These are phyloP conservation scores for Microcebus tavaratra DNA, from an alignment of 2,113 vertebrate genomes.

Conservation along the genomic window DNA sequence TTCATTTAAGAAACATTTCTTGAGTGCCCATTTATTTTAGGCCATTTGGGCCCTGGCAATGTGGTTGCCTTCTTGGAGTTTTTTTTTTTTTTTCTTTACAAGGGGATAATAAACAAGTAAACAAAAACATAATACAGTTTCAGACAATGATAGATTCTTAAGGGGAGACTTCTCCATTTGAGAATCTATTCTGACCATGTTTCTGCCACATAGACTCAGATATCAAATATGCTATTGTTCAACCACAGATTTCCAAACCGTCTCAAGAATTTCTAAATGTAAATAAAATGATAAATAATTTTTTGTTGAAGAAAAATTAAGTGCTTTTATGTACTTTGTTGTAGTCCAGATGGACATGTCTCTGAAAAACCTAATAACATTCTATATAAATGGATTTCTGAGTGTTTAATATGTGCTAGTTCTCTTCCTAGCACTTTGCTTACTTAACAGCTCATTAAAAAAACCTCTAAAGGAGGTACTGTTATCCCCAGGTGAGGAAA, in stretches of 20 bases:
- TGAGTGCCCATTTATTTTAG: neutral
- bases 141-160: neutral
- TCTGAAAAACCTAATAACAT: neutral
- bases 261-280: conserved; percentile 1
- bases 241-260: neutral
- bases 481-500: neutral
- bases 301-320: conserved; percentile 32
- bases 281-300: neutral
- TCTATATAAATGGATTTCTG: neutral
- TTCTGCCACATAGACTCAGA: neutral
- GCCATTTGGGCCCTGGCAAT: neutral
- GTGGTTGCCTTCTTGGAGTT: neutral
- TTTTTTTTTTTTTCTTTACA: neutral
- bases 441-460: neutral
- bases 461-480: neutral
- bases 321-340: neutral
- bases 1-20: neutral
- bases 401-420: neutral
- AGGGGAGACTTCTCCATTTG: neutral
- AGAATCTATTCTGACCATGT: neutral
- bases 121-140: neutral
- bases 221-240: neutral
- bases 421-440: neutral
- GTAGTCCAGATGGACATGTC: neutral
- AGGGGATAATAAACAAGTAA: neutral